phyloP scores from a whole-genome alignment of 2,888 invertebrate genomes.

The Luffia ferchaultella region DNA sequence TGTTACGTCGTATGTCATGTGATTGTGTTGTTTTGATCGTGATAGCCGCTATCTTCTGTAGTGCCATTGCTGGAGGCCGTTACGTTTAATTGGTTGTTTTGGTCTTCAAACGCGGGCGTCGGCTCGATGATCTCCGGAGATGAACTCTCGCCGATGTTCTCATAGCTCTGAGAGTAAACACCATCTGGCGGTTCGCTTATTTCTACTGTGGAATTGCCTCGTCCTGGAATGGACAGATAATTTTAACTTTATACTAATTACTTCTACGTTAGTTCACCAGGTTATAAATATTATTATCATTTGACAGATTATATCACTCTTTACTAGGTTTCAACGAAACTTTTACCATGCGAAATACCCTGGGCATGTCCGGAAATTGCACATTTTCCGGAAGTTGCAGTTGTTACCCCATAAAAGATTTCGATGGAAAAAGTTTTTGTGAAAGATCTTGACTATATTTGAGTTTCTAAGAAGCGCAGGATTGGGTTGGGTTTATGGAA shows the following conservation, averaged over 20 bases:
- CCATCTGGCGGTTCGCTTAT: neutral
- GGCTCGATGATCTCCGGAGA: conserved; percentile 13
- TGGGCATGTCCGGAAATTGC: too few species aligned
- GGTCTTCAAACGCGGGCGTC: neutral
- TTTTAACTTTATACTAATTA: conserved; percentile 2
- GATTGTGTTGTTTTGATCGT: neutral
- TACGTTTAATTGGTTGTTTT: conserved; percentile 13
- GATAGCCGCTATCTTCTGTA: conserved; percentile 16
- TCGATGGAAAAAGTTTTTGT: too few species aligned
- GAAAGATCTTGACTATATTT: too few species aligned
- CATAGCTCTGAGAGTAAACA: neutral
- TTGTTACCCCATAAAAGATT: too few species aligned
- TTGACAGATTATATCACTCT: too few species aligned
- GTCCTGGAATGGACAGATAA: conserved; percentile 33
- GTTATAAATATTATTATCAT: too few species aligned
- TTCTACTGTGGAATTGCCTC: conserved; percentile 54
- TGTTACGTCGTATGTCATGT: neutral
- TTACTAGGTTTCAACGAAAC: too few species aligned
- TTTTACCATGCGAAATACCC: too few species aligned
- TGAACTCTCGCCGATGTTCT: conserved; percentile 17
- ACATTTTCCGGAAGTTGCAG: too few species aligned
- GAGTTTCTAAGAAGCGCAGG: too few species aligned
- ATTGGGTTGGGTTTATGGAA: too few species aligned
- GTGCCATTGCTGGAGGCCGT: conserved; percentile 18
- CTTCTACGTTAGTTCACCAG: too few species aligned